A percentile compares a stretch with the other conserved stretches of the same genome.
These are phyloP conservation scores for Odontamblyopus lacepedii DNA, from an alignment of 2,797 vertebrate genomes.

Conservation along the genomic window DNA sequence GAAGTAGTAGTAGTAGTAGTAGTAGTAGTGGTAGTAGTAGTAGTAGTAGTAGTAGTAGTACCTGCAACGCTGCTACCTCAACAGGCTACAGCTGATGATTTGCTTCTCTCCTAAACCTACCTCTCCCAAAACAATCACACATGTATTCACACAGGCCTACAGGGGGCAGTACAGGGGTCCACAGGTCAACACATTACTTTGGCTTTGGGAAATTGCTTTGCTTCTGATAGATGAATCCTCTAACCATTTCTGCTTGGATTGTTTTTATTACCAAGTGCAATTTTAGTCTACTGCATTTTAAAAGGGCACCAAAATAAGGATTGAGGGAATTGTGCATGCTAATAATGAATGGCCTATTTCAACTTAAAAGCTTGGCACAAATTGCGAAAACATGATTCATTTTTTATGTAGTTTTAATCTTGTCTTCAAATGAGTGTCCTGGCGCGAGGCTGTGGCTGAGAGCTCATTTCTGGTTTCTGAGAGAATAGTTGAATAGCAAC, in stretches of 20 bases:
- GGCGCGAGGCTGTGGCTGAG: conserved; percentile 9
- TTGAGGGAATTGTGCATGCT: conserved; percentile 33
- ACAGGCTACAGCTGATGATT: background rate
- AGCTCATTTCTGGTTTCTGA: conserved; percentile 26
- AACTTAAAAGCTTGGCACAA: conserved; percentile 25
- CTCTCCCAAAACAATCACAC: background rate
- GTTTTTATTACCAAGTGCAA: conserved; percentile 42
- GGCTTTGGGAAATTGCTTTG: conserved; percentile 42
- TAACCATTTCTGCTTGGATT: conserved; percentile 35
- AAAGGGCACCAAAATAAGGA: conserved; percentile 26
- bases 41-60: too few relatives aligned
- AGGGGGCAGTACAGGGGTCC: conserved; percentile 21
- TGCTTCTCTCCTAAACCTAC: background rate
- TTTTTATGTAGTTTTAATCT: conserved; percentile 44
- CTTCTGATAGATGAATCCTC: conserved; percentile 47
- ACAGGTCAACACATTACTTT: conserved; percentile 32
- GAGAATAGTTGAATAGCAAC: conserved; percentile 23
- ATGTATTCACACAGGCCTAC: background rate
- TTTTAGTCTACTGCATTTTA: conserved; percentile 15
- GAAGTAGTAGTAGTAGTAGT: too few relatives aligned
- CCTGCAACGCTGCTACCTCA: background rate
- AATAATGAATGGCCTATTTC: conserved; percentile 40
- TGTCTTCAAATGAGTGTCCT: conserved; percentile 20
- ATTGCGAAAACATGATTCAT: conserved; percentile 37
- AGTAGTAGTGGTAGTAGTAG: too few relatives aligned